These are phyloP conservation scores for Matsumyia berberina DNA, from an alignment of 2,888 invertebrate species.

Conservation along the genomic window DNA sequence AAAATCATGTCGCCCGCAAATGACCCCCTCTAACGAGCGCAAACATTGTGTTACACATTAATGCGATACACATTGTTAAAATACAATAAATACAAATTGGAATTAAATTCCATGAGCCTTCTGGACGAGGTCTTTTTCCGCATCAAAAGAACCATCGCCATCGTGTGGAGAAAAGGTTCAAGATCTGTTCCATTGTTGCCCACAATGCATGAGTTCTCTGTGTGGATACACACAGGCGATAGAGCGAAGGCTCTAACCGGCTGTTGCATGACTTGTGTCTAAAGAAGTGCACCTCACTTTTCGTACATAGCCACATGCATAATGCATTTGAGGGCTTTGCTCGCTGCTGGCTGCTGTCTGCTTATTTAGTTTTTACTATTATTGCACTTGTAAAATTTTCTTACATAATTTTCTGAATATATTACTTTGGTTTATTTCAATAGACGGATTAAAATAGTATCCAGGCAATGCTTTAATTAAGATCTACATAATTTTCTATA, in stretches of 20 bases:
- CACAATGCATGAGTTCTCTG: conserved; percentile 17
- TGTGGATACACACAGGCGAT: background rate
- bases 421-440: conserved; percentile 7
- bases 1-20: conserved; percentile 54
- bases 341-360: background rate
- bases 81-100: conserved; percentile 49
- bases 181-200: conserved; percentile 16
- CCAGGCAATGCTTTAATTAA: background rate
- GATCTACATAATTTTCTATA: conserved; percentile 1
- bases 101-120: conserved; percentile 19
- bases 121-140: background rate
- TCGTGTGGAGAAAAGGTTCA: background rate
- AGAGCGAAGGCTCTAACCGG: conserved; percentile 3
- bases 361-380: conserved; percentile 35
- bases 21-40: conserved; percentile 28
- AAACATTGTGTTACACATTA: conserved; percentile 22
- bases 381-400: conserved; percentile 22
- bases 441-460: background rate
- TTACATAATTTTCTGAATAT: conserved; percentile 20
- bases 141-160: conserved; percentile 2
- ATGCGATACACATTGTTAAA: conserved; percentile 21
- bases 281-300: conserved; percentile 38
- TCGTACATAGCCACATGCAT: conserved; percentile 14
- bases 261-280: conserved; percentile 29
- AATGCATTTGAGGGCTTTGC: conserved; percentile 20